A percentile compares a stretch with the other conserved stretches of the same genome.
phyloP scores from a whole-genome alignment of 2,113 vertebrate genomes.

The Myotis yumanensis region DNA sequence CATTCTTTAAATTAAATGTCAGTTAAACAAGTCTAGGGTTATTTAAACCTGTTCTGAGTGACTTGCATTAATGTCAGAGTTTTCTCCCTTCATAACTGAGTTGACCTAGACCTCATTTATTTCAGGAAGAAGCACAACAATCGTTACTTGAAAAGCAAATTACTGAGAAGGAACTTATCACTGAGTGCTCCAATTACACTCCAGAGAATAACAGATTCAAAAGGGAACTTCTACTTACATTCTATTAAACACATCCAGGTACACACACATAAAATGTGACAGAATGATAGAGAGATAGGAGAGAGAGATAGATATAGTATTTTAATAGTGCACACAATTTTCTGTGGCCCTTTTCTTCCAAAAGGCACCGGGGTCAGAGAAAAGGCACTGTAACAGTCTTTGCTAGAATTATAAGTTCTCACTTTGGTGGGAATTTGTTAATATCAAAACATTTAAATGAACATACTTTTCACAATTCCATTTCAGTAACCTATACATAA shows the following conservation, averaged over 20 bases:
- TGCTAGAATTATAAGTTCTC: neutral
- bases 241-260: neutral
- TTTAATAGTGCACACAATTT: neutral
- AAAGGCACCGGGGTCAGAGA: neutral
- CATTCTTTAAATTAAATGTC: constrained; percentile 42
- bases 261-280: neutral
- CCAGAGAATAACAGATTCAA: neutral
- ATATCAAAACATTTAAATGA: neutral
- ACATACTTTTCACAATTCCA: neutral
- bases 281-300: neutral
- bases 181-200: neutral
- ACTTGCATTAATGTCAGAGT: constrained; percentile 34
- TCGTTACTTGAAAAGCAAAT: neutral
- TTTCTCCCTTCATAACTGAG: constrained; percentile 21
- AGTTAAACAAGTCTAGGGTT: constrained; percentile 43
- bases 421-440: neutral
- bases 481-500: neutral
- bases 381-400: neutral
- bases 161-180: neutral
- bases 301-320: neutral
- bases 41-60: constrained; percentile 33
- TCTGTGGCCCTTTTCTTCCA: neutral
- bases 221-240: neutral
- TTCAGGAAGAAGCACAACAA: neutral
- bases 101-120: constrained; percentile 29